Percentiles rank a stretch among this genome's conserved stretches.
Evolutionary conservation across 1,140 invertebrate genomes (phyloP).

Genomic region (Hycleus phaleratus): DNA sequence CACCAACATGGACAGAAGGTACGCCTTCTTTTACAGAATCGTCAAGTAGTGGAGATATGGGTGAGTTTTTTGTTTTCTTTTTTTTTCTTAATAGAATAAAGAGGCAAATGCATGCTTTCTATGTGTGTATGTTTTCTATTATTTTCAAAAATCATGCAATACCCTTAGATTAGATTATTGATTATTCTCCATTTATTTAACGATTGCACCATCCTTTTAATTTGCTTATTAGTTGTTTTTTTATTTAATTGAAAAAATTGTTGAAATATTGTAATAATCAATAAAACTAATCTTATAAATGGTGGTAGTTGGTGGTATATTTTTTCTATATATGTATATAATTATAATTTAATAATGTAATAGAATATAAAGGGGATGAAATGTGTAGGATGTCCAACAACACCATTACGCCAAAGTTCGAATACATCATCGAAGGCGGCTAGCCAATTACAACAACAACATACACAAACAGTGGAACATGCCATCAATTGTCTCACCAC

Average conservation of each 20-base stretch:
- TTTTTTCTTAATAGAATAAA: too few species aligned
- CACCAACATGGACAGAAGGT: constrained; percentile 97
- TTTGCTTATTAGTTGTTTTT: constrained; percentile 1
- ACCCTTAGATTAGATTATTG: constrained; percentile 28
- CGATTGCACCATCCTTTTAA: constrained; percentile 6
- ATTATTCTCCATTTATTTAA: constrained; percentile 20
- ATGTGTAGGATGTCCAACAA: constrained; percentile 50
- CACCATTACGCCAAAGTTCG: constrained; percentile 42
- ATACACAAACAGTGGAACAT: constrained; percentile 55
- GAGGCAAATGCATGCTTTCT: background rate
- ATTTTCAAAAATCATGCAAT: background rate
- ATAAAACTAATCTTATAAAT: constrained; percentile 22
- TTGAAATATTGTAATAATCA: constrained; percentile 31
- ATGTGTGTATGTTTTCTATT: background rate
- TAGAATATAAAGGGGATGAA: constrained; percentile 12
- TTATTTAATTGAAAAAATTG: constrained; percentile 4
- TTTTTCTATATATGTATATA: background rate
- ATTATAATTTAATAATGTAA: background rate
- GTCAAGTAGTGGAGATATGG: constrained; percentile 85
- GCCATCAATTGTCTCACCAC: constrained; percentile 68
- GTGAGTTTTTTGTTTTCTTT: constrained; percentile 44
- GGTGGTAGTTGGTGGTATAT: background rate
- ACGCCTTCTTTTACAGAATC: constrained; percentile 95
- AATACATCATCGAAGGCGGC: constrained; percentile 22
- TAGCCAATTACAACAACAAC: constrained; percentile 30